Evolutionary conservation across 2,888 invertebrate genomes (phyloP).

Genomic region (Vesta saturnalis): DNA sequence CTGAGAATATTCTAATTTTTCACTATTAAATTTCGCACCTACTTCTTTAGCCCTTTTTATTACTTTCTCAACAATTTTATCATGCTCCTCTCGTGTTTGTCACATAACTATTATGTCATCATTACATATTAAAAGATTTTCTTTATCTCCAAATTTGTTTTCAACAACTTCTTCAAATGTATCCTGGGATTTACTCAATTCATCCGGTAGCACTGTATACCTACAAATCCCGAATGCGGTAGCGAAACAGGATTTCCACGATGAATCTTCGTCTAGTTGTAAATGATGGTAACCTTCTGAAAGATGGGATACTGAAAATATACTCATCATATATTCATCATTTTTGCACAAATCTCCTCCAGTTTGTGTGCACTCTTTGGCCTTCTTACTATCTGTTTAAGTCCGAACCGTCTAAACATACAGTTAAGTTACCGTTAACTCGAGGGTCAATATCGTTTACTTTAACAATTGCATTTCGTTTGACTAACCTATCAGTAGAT

Average conservation of each 20-base stretch:
- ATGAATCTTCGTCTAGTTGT: background rate
- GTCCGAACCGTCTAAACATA: background rate
- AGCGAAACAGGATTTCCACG: background rate
- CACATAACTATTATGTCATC: constrained; percentile 20
- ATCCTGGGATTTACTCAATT: background rate
- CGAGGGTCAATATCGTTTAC: background rate
- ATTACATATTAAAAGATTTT: constrained; percentile 34
- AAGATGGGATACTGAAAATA: background rate
- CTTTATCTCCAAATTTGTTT: constrained; percentile 35
- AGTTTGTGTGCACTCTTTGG: background rate
- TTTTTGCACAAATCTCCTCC: background rate
- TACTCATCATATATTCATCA: background rate
- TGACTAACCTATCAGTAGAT: background rate
- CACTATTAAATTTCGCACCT: background rate
- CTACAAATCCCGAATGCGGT: background rate
- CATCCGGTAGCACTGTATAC: background rate
- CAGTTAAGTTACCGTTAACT: background rate
- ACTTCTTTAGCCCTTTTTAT: background rate
- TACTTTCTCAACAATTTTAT: no score
- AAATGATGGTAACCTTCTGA: no score
- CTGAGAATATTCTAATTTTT: no score
- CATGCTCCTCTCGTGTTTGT: no score
- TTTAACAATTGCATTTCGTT: background rate
- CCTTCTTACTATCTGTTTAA: background rate
- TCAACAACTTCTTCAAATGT: background rate